phyloP scores from a whole-genome alignment of 1,140 invertebrate species.

The Achatina immaculata region DNA sequence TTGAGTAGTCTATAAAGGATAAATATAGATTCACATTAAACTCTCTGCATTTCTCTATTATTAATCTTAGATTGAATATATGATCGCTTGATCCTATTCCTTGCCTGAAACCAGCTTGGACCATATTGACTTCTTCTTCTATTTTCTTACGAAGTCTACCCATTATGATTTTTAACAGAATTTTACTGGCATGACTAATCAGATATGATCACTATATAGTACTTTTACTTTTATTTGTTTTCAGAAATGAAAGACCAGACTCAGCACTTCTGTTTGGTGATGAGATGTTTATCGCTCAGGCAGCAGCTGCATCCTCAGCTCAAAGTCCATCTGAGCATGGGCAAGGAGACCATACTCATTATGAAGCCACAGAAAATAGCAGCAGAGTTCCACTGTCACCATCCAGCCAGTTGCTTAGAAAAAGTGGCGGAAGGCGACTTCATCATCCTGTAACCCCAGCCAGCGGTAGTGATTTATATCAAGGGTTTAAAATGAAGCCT shows the following conservation, averaged over 20 bases:
- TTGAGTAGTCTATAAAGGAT: too few species aligned
- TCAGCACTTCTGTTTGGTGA: conserved; percentile 2
- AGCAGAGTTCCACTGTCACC: neutral
- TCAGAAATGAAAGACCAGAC: neutral
- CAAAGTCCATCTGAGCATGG: neutral
- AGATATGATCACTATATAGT: too few species aligned
- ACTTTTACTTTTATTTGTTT: too few species aligned
- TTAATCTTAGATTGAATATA: too few species aligned
- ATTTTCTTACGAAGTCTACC: too few species aligned
- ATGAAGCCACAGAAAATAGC: neutral
- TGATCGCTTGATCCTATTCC: too few species aligned
- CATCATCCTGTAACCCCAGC: neutral
- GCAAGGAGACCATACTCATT: neutral
- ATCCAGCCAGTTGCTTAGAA: neutral
- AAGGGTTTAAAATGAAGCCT: neutral
- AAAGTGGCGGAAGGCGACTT: neutral
- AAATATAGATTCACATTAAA: too few species aligned
- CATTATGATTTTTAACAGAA: too few species aligned
- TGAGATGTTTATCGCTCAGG: conserved; percentile 11
- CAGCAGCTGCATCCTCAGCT: neutral
- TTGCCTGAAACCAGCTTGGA: too few species aligned
- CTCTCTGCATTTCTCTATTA: too few species aligned
- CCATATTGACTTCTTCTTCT: too few species aligned
- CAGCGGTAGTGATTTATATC: neutral
- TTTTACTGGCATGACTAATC: too few species aligned